phyloP scores from a whole-genome alignment of 2,113 vertebrate species.

The Natator depressus region DNA sequence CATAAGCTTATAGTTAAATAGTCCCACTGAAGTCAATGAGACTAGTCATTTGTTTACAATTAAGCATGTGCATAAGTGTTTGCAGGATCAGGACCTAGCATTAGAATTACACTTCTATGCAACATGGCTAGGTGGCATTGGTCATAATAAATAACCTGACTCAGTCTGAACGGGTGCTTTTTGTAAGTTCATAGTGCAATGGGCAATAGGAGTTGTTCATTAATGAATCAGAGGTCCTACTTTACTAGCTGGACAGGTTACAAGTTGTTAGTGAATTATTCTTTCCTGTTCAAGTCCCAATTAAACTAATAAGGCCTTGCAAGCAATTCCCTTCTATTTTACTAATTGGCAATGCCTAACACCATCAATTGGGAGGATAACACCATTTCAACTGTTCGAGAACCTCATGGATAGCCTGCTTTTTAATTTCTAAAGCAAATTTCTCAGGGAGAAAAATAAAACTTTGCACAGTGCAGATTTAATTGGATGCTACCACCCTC shows the following conservation, averaged over 20 bases:
- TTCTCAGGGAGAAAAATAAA: slow-evolving; percentile 2
- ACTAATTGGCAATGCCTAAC: slow-evolving; percentile 36
- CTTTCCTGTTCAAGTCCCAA: slow-evolving; percentile 40
- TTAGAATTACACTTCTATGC: neutral
- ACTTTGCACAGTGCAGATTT: neutral
- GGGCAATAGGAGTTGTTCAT: neutral
- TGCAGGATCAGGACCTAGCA: neutral
- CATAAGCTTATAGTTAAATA: neutral
- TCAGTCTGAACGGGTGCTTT: neutral
- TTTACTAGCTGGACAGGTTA: slow-evolving; percentile 38
- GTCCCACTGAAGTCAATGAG: neutral
- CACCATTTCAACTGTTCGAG: neutral
- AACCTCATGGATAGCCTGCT: neutral
- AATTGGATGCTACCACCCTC: neutral
- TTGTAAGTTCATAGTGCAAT: neutral
- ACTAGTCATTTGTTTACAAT: neutral
- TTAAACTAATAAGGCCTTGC: slow-evolving; percentile 38
- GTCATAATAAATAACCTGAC: neutral
- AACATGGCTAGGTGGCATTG: neutral
- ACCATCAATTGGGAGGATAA: slow-evolving; percentile 8
- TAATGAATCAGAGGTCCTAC: neutral
- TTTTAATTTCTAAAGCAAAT: neutral
- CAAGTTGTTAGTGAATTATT: slow-evolving; percentile 40
- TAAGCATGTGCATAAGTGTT: neutral
- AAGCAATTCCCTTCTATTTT: slow-evolving; percentile 36